Evolutionary conservation across 2,888 invertebrate species (phyloP).

Genomic region (Notodonta ziczac): DNA sequence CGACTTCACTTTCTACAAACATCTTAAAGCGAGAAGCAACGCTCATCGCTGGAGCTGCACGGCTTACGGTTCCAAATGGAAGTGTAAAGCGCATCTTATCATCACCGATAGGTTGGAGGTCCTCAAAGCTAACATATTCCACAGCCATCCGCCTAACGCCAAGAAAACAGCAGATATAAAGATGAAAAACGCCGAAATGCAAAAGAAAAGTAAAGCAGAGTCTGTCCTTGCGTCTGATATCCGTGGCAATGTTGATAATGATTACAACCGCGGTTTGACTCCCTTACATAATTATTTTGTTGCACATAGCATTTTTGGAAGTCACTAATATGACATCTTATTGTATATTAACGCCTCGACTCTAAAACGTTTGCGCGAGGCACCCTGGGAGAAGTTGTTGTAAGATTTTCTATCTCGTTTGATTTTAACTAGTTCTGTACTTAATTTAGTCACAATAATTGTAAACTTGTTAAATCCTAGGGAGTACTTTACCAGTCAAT

Average conservation of each 20-base stretch:
- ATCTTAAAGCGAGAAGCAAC: constrained; percentile 67
- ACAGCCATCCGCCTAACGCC: constrained; percentile 64
- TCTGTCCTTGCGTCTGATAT: constrained; percentile 10
- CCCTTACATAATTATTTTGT: constrained; percentile 68
- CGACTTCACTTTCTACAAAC: constrained; percentile 75
- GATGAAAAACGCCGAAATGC: constrained; percentile 21
- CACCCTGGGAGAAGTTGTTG: too few relatives aligned
- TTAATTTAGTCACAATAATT: background rate
- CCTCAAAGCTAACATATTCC: constrained; percentile 64
- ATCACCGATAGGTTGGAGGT: constrained; percentile 72
- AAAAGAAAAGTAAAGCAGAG: constrained; percentile 27
- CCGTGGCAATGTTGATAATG: constrained; percentile 12
- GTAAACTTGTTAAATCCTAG: too few relatives aligned
- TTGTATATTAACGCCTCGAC: too few relatives aligned
- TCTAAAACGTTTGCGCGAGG: too few relatives aligned
- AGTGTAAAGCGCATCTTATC: constrained; percentile 72
- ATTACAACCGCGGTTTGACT: constrained; percentile 44
- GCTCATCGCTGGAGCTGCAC: constrained; percentile 77
- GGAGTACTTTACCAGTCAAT: too few relatives aligned
- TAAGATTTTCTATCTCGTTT: background rate
- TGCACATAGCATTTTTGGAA: constrained; percentile 67
- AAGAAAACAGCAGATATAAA: constrained; percentile 41
- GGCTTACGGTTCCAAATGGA: constrained; percentile 71
- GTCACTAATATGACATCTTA: background rate
- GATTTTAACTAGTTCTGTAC: background rate